A percentile compares a stretch with the other conserved stretches of the same genome.
Evolutionary conservation across 2,888 invertebrate genomes (phyloP).

Genomic region (Caenorhabditis imperialis): DNA sequence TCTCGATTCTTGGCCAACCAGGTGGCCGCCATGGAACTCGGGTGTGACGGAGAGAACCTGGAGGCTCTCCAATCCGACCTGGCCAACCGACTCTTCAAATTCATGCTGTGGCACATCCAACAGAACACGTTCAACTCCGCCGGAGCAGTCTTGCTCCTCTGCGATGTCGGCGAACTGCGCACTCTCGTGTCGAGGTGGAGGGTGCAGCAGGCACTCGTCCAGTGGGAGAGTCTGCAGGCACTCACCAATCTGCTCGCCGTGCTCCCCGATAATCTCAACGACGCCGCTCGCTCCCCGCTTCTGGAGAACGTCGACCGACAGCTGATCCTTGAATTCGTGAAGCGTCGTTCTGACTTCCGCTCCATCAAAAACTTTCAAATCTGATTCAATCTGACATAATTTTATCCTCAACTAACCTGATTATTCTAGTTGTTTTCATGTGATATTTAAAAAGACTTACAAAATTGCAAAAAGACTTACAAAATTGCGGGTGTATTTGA

Average conservation of each 20-base stretch:
- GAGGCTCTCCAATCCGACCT: slow-evolving; percentile 89
- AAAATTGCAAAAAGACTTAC: neutral
- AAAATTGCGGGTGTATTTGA: slow-evolving; percentile 14
- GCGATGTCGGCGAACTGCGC: slow-evolving; percentile 95
- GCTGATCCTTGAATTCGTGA: slow-evolving; percentile 92
- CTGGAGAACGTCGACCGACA: slow-evolving; percentile 85
- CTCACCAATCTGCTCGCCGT: slow-evolving; percentile 94
- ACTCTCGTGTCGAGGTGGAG: slow-evolving; percentile 58
- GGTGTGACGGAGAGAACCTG: slow-evolving; percentile 89
- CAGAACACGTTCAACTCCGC: slow-evolving; percentile 80
- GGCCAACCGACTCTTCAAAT: slow-evolving; percentile 91
- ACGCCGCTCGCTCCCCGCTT: slow-evolving; percentile 92
- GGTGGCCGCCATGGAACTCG: slow-evolving; percentile 51
- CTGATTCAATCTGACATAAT: slow-evolving; percentile 5
- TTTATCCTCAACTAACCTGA: too few species aligned
- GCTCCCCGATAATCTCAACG: slow-evolving; percentile 94
- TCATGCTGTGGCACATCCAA: slow-evolving; percentile 93
- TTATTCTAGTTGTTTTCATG: too few species aligned
- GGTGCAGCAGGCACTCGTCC: slow-evolving; percentile 39
- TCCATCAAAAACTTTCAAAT: slow-evolving; percentile 49
- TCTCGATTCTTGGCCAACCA: slow-evolving; percentile 42
- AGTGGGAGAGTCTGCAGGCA: slow-evolving; percentile 84
- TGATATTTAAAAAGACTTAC: too few species aligned
- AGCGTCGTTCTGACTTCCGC: slow-evolving; percentile 90
- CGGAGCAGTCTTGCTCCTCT: slow-evolving; percentile 96